Evolutionary conservation across 1,140 invertebrate genomes (phyloP), one percentile per base, ranked within the genome.

Genomic region (Trypoxylus dichotomus): DNA sequence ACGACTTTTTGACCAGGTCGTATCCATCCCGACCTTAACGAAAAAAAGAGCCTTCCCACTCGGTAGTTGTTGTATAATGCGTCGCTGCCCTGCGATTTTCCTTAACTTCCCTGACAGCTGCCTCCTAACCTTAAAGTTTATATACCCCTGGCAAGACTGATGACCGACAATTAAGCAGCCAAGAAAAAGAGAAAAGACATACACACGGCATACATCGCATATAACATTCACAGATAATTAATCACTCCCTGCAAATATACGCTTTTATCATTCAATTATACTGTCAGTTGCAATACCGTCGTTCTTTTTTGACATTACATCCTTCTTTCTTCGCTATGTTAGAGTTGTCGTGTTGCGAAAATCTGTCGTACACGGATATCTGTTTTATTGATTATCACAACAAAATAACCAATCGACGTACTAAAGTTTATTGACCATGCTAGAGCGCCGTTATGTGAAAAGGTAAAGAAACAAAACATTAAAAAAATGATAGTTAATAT

Each of bases 181-280:
- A 68, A 68, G 60, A 15, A 68, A 68, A 27, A 21, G 24, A 68
- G 25, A 13, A 68, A 5, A 25, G 10, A 68, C 60, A 24, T 29
- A 68, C 60, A 68, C 60, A 68, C 60, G n/a, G 27, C 60, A 29
- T 68, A 21, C 25, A 68, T 27, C 60, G 21, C 60, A 15, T 68
- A 68, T 68, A 68, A 27, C 60, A 29, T 68, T 25, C 60, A 21
- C 60, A 68, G 60, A 68, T 68, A 68, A 68, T 68, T 68, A 68
- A 68, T 68, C 60, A 68, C 60, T 24, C 21, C n/a, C 27, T 68
- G 60, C 60, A 68, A 68, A 68, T 68, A 68, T 68, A 68, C 60
- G 60, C 24, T 54, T 68, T 68, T 68, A 68, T 68, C 60, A 68
- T 68, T 68, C 60, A 68, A 68, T 68, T 68, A 68, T 68, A 68